These are phyloP conservation scores for Chloroceryle aenea DNA, from an alignment of 2,113 vertebrate species.

Conservation along the genomic window DNA sequence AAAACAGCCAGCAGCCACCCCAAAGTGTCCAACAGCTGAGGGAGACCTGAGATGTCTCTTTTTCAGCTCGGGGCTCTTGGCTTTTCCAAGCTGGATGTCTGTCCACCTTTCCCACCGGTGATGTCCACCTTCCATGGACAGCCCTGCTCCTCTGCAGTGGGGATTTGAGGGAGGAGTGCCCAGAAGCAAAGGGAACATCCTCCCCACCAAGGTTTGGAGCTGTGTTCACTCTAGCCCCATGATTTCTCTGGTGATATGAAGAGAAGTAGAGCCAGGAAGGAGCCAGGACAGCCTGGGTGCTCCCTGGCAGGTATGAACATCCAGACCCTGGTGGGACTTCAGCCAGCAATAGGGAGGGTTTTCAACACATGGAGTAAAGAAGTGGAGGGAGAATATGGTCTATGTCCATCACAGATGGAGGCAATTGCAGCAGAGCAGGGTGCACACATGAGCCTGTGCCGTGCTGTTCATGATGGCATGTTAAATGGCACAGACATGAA, in stretches of 20 bases:
- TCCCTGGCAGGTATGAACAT: background rate
- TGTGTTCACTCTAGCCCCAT: background rate
- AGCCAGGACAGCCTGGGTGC: background rate
- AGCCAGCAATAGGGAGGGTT: background rate
- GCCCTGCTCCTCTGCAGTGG: background rate
- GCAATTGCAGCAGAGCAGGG: slow-evolving; percentile 18
- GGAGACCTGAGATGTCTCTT: background rate
- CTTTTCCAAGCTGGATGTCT: background rate
- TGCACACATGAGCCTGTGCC: background rate
- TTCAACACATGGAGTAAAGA: rapidly evolving
- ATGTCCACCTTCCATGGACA: background rate
- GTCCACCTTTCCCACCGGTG: background rate
- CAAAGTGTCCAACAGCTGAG: background rate
- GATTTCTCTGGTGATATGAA: background rate
- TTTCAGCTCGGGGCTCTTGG: background rate
- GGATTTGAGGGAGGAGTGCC: background rate
- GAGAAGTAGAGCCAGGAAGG: background rate
- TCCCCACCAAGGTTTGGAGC: background rate
- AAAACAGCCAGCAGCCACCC: slow-evolving; percentile 34
- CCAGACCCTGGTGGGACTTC: background rate
- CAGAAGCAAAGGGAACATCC: background rate
- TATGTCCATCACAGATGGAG: background rate
- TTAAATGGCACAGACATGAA: slow-evolving; percentile 4
- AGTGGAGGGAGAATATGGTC: background rate
- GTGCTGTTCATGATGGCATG: background rate